Evolutionary conservation across 1,140 invertebrate genomes (phyloP).

Genomic region (Diachasma alloeum): DNA sequence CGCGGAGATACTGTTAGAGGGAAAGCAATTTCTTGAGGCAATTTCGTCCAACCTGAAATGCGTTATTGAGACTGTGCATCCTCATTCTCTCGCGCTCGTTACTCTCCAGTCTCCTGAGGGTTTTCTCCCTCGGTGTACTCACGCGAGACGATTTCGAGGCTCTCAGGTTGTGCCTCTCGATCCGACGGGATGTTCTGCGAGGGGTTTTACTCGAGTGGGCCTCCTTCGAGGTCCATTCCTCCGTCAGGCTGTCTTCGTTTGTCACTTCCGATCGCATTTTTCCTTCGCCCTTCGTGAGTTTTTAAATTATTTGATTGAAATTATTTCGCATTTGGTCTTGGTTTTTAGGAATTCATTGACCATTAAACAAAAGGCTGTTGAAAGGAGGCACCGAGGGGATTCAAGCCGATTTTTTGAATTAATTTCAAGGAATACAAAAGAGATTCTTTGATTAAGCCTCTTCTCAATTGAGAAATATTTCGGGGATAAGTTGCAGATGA

Average conservation of each 20-base stretch:
- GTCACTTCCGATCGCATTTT: conserved; percentile 48
- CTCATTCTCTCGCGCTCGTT: conserved; percentile 91
- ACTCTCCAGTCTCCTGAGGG: conserved; percentile 85
- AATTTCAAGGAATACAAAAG: no score
- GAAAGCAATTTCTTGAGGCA: conserved; percentile 34
- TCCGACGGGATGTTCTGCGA: conserved; percentile 29
- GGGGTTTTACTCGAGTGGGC: conserved; percentile 29
- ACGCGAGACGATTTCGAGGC: conserved; percentile 39
- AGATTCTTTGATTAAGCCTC: no score
- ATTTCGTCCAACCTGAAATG: conserved; percentile 76
- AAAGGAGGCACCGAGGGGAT: no score
- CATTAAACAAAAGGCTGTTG: no score
- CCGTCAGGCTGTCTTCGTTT: conserved; percentile 39
- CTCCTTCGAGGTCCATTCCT: conserved; percentile 42
- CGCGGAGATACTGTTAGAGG: not conserved
- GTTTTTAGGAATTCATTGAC: no score
- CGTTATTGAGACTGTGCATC: conserved; percentile 92
- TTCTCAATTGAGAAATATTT: no score
- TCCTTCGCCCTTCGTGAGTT: not conserved
- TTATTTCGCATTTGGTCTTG: no score
- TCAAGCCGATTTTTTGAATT: no score
- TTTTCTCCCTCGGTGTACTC: conserved; percentile 72
- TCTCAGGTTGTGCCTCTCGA: conserved; percentile 40
- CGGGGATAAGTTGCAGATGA: no score
- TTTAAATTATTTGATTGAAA: no score